Evolutionary conservation across 2,888 invertebrate genomes (phyloP).

Genomic region (Cephus pygmeus): DNA sequence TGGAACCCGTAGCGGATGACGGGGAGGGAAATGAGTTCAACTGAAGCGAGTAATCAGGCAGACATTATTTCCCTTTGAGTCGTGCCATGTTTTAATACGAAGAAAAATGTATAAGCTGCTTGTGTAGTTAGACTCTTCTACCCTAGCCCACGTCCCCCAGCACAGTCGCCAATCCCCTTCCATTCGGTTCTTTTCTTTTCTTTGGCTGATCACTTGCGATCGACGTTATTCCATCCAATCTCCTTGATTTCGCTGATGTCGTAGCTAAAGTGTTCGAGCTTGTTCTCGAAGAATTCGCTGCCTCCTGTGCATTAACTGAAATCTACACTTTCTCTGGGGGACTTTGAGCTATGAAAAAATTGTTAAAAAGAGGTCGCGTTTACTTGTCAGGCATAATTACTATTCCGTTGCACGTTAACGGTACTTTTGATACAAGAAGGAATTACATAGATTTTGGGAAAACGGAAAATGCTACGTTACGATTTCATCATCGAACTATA

Average conservation of each 20-base stretch:
- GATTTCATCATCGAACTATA: too few species aligned
- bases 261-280: not conserved
- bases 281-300: too few species aligned
- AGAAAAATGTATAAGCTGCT: slow-evolving; percentile 57
- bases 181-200: not conserved
- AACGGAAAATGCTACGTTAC: too few species aligned
- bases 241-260: slow-evolving; percentile 4
- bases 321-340: too few species aligned
- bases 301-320: too few species aligned
- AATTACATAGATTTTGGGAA: too few species aligned
- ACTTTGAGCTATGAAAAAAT: too few species aligned
- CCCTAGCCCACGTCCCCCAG: not conserved
- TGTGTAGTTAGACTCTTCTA: slow-evolving; percentile 25
- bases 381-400: too few species aligned
- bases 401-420: too few species aligned
- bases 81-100: slow-evolving; percentile 60
- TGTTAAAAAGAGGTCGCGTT: too few species aligned
- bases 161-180: not conserved
- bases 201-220: slow-evolving; percentile 39
- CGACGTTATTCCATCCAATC: slow-evolving; percentile 41
- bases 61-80: slow-evolving; percentile 66
- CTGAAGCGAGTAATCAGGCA: slow-evolving; percentile 65
- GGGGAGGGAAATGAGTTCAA: slow-evolving; percentile 47
- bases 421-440: too few species aligned
- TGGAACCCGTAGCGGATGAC: slow-evolving; percentile 11